Percentiles rank a stretch among this genome's conserved stretches.
These are phyloP conservation scores for Fulmarus glacialis DNA, from an alignment of 2,113 vertebrate species.

Conservation along the genomic window DNA sequence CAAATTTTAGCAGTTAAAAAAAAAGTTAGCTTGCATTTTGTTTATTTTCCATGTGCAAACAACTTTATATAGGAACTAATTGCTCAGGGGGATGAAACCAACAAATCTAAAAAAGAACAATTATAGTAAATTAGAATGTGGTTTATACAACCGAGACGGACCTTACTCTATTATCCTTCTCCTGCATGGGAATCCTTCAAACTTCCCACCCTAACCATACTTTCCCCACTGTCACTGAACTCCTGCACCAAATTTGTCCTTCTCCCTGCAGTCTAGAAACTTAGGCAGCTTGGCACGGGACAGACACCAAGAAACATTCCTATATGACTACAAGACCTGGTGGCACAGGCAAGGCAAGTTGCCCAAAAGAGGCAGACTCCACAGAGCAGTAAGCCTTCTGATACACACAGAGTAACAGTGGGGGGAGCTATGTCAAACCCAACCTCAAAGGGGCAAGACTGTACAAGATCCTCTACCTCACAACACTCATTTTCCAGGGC, in stretches of 20 bases:
- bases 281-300: background rate
- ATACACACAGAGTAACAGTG: background rate
- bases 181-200: background rate
- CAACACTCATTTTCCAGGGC: background rate
- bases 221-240: background rate
- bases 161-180: background rate
- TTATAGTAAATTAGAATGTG: background rate
- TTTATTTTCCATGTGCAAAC: background rate
- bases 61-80: background rate
- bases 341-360: background rate
- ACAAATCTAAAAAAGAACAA: background rate
- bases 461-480: background rate
- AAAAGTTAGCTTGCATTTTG: background rate
- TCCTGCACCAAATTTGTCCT: background rate
- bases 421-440: background rate
- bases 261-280: background rate
- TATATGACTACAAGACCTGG: background rate
- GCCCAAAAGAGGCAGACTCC: background rate
- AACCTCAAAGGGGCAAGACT: background rate
- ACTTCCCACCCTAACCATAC: background rate
- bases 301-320: background rate
- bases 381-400: background rate
- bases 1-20: background rate
- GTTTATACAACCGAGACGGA: background rate
- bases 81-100: background rate